These are phyloP conservation scores for Zoanthus sociatus DNA, from an alignment of 92 coral and sea anemone genomes.

Conservation along the genomic window DNA sequence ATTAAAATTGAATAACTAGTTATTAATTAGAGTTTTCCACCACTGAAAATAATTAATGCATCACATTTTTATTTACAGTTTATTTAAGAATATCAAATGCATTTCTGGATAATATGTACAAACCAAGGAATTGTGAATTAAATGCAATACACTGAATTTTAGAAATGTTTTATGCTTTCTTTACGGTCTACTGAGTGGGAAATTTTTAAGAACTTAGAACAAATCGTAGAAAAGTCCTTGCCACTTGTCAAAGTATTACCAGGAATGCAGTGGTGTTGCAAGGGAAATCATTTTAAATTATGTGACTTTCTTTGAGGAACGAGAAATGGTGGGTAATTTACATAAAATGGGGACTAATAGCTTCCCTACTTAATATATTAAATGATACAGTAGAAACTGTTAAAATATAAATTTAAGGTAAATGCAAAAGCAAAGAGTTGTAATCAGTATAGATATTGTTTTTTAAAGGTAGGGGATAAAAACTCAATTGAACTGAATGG, in stretches of 20 bases:
- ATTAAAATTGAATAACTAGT: no score
- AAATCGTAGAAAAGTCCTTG: neutral
- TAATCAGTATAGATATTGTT: neutral
- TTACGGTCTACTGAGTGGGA: no score
- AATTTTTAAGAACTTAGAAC: no score
- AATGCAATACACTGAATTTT: no score
- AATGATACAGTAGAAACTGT: neutral
- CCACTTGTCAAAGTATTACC: slow-evolving; percentile 44
- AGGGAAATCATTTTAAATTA: slow-evolving; percentile 51
- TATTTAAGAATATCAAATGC: no score
- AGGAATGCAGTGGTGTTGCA: slow-evolving; percentile 46
- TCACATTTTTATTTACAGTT: no score
- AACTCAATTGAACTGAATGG: neutral
- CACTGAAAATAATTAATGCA: no score
- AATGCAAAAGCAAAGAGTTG: neutral
- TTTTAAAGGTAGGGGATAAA: neutral
- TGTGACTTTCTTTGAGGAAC: slow-evolving; percentile 65
- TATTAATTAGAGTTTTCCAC: no score
- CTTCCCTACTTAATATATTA: neutral
- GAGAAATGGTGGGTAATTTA: slow-evolving; percentile 33
- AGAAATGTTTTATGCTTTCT: no score
- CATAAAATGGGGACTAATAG: neutral
- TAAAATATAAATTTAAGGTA: neutral
- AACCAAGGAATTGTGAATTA: no score
- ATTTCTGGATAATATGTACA: no score